These are phyloP conservation scores for Zelleria hepariella DNA, from an alignment of 2,888 invertebrate genomes.

Conservation along the genomic window DNA sequence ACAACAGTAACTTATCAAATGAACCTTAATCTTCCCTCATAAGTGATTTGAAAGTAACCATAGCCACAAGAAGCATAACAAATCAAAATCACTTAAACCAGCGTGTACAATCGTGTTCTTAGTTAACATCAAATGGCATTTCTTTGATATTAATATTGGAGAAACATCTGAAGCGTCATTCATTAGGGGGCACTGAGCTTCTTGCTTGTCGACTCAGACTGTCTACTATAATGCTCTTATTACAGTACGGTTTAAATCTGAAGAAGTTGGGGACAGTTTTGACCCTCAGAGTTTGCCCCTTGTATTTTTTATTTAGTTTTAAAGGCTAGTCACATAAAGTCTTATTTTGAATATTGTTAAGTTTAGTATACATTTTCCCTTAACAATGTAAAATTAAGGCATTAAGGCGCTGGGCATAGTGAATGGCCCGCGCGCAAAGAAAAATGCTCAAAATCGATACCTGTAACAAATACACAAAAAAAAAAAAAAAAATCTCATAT, in stretches of 20 bases:
- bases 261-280: conserved; percentile 12
- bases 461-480: no score
- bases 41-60: background rate
- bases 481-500: no score
- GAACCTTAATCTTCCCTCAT: no score
- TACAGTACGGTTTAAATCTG: conserved; percentile 68
- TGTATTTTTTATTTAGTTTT: background rate
- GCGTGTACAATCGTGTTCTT: background rate
- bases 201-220: conserved; percentile 34
- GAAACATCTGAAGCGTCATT: conserved; percentile 29
- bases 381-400: no score
- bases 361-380: no score
- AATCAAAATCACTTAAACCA: background rate
- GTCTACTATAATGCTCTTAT: conserved; percentile 61
- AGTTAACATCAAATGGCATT: background rate
- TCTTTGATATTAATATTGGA: conserved; percentile 11
- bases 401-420: no score
- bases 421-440: no score
- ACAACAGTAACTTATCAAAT: no score
- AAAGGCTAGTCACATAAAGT: background rate
- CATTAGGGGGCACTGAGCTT: conserved; percentile 21
- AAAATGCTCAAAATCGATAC: no score
- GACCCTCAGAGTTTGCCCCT: background rate
- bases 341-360: no score
- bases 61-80: background rate